Evolutionary conservation across 2,797 vertebrate species (phyloP), one percentile per base, ranked within the genome.

Genomic region (Argya squamiceps): DNA sequence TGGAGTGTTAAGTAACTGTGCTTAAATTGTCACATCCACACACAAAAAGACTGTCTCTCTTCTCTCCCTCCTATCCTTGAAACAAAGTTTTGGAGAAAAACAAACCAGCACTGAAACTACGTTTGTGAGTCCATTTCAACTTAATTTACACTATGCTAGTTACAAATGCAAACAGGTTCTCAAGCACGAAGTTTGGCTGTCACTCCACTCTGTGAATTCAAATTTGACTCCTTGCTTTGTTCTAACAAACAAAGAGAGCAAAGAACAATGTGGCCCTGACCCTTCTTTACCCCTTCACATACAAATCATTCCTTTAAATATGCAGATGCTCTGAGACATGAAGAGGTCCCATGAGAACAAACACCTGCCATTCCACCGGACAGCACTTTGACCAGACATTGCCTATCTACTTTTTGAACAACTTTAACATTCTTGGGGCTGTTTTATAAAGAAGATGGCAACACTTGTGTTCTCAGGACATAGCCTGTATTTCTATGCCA

Each of bases 201-300:
- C 39, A 36, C 69, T 93, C 29, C 15, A 2, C 55, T 75, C 60
- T 55, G 65, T 83, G 74, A 71, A 69, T 78, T 95, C 90, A 92
- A 74, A 36, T 96, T 94, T 76, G 89, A 93, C 77, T 96, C 88
- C 69, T 80, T 88, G 56, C 70, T 97, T 96, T 97, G 87, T 97
- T 91, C 92, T 77, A 87, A 58, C 24, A 81, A 96, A 95, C 92
- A 92, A 94, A 96, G 88, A 82, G 46, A 94, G 89, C 76, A 90
- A 92, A 93, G 93, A 91, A 68, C 80, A 95, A 75, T 75, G 55
- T 93, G 82, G 82, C 77, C 55, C 46, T 82, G 77, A 80, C 88
- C 79, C 47, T 73, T 85, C 71, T 94, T 93, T 91, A 79, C 65
- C 90, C 87, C 59, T 77, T 63, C 80, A 58, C 62, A 90, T 63